phyloP scores from a whole-genome alignment of 2,888 invertebrate species.

The Dynastes hyllus region DNA sequence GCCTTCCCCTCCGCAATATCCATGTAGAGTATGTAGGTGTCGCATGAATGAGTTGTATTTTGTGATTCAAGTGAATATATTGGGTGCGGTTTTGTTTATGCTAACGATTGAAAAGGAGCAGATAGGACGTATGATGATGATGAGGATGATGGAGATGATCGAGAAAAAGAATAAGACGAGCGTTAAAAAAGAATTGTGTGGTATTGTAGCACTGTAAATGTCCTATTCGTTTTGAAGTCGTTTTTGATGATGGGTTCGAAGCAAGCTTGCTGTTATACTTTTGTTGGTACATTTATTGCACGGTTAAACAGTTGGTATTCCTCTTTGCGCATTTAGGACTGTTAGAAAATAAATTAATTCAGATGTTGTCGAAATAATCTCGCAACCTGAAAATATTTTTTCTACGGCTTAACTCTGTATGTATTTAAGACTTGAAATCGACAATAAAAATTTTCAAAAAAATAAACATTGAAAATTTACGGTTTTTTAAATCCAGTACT shows the following conservation, averaged over 20 bases:
- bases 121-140: not conserved
- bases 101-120: conserved; percentile 49
- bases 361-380: no score
- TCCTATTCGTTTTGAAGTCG: not conserved
- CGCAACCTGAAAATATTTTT: no score
- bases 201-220: not conserved
- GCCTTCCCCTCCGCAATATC: not conserved
- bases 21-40: conserved; percentile 52
- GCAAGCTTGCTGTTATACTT: no score
- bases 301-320: not conserved
- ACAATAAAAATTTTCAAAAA: no score
- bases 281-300: not conserved
- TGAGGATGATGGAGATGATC: not conserved
- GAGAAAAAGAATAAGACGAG: not conserved
- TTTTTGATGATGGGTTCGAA: no score
- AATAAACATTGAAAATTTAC: no score
- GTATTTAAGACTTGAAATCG: no score
- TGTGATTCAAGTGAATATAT: conserved; percentile 61
- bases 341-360: no score
- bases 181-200: not conserved
- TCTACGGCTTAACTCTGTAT: no score
- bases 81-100: conserved; percentile 58
- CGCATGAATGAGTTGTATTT: conserved; percentile 62
- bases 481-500: no score
- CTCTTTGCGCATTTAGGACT: no score